Evolutionary conservation across 2,113 vertebrate genomes (phyloP), one percentile per base, ranked within the genome.

Genomic region (Istiophorus platypterus): DNA sequence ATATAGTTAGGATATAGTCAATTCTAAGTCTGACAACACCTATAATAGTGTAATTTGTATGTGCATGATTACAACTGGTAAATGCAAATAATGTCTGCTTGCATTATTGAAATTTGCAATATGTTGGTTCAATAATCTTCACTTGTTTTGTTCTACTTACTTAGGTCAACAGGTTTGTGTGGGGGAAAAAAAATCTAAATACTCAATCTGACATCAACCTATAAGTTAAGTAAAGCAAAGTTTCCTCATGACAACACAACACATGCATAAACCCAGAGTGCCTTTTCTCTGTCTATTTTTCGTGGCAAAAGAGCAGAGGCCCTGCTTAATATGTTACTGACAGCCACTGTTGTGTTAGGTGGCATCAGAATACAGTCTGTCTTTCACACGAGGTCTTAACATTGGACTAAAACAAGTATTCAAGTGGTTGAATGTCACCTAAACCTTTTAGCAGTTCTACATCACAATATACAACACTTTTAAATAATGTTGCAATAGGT

Each of bases 321-420:
- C 75, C 84, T 82, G 79, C 89, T 89, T 86, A 85, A 85, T 76
- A 66, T 78, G 71, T 79, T 83, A 77, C 80, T 91, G 85, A 88
- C 89, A 90, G 82, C 74, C 79, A 86, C 83, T 76, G 86, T 86
- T 90, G 87, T 90, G 88, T 89, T 88, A 69, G 31, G 76, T 82
- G 81, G 89, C 77, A 78, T 84, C 85, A 86, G 82, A 78, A 88
- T 83, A 90, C 88, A 71, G 83, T 69, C 54, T 81, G 74, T 76
- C 82, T 90, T 89, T 90, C 86, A 84, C 56, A 77, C 37, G 0
- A 83, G 47, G 12, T 85, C 77, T 83, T 68, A 82, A 78, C 83
- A 83, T 65, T 78, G 66, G 47, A 85, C 41, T 10, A 88, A 77
- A 87, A 86, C 76, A 76, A 83, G 76, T 26, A 81, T 69, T 89